Base-by-base conservation (phyloP, 23 tunicate species). In the Trididemnum clinides region DNA sequence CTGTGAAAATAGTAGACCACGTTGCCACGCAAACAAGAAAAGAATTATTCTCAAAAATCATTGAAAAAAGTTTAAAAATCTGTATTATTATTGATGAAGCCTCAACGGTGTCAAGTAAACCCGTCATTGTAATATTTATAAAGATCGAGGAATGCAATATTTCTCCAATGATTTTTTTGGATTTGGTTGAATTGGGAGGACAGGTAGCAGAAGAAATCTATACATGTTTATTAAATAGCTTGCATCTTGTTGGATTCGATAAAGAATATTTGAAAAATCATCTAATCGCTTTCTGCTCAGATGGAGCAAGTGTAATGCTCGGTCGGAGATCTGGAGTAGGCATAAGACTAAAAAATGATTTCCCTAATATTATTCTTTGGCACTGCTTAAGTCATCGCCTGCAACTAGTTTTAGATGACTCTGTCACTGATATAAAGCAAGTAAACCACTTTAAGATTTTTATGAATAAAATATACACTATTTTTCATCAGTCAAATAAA, bases 221-320 rank as follows among this genome's bases (percentile, higher is more conserved):
- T 38, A 36, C 57, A 77, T 30, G 35, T 77, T 77, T 85, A 30
- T 57, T 85, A 51, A 75, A 85, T 33, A 78, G 89, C 50, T 85
- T 85, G 73, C 84, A 85, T 77, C 37, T 31, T 77, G 84, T 35
- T 77, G 89, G 89, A 77, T 85, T 85, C 50, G 89, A 75, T 77
- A 57, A 57, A 12, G 84, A 57, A 75, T 85, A 78, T 78, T 85
- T 85, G 85, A 57, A 77, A 58, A 51, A 77, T 26, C 22, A 85
- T 33, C 50, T 85, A 77, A 85, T 58, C 26, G 89, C 73, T 77
- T 85, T 85, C 51, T 78, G 85, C 50, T 76, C 83, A 33, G 85
- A 85, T 77, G 89, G 89, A 57, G 89, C 89, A 85, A 85, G 89
- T 78, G 84, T 57, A 77, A 75, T 85, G 89, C 73, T 85, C 50